phyloP scores from a whole-genome alignment of 2,888 invertebrate species.

The Drosophila nigritarsus region DNA sequence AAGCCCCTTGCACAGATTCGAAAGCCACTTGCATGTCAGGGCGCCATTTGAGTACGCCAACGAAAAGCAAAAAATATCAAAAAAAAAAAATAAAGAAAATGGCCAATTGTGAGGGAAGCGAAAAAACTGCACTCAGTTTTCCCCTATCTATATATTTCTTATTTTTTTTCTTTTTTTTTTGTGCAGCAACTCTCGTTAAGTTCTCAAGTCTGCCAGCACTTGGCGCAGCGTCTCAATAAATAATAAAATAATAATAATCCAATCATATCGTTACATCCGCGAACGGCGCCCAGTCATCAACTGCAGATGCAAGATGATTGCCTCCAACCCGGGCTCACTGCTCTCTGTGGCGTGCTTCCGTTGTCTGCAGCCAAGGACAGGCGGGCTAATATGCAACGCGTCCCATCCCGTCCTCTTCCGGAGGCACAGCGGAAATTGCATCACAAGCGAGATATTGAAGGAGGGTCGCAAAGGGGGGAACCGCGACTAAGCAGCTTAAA shows the following conservation, averaged over 20 bases:
- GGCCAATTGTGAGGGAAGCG: constrained; percentile 8
- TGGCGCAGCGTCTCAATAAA: constrained; percentile 76
- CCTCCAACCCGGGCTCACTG: constrained; percentile 32
- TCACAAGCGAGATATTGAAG: constrained; percentile 38
- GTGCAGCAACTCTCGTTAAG: not conserved
- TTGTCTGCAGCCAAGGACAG: constrained; percentile 46
- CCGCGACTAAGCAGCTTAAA: constrained; percentile 74
- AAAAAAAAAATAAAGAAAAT: not conserved
- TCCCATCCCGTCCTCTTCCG: constrained; percentile 17
- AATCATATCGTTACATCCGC: constrained; percentile 82
- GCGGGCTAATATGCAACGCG: constrained; percentile 60
- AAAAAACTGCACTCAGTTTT: constrained; percentile 22
- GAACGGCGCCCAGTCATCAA: constrained; percentile 66
- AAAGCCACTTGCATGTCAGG: constrained; percentile 68
- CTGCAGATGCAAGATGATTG: constrained; percentile 25
- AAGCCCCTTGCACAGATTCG: constrained; percentile 45
- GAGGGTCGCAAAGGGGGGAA: not conserved
- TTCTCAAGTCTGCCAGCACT: constrained; percentile 36
- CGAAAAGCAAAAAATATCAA: constrained; percentile 7
- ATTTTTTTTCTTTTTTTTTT: constrained; percentile 21
- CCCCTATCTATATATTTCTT: not conserved
- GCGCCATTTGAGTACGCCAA: constrained; percentile 47
- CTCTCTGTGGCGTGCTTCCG: constrained; percentile 43
- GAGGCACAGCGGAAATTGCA: constrained; percentile 76
- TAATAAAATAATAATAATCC: constrained; percentile 84